phyloP scores from a whole-genome alignment of 2,113 vertebrate species.

The Muntiacus reevesi region DNA sequence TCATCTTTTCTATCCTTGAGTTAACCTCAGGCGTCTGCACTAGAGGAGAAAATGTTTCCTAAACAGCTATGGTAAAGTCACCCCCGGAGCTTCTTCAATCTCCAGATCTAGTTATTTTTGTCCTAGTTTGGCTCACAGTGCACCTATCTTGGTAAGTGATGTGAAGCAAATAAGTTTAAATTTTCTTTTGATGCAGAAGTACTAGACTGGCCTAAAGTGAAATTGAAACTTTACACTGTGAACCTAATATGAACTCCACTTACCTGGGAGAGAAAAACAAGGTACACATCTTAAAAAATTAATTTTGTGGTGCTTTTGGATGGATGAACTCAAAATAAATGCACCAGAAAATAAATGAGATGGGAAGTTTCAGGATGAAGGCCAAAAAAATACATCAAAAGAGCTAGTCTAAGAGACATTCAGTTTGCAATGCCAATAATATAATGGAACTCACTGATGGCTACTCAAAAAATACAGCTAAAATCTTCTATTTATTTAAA shows the following conservation, averaged over 20 bases:
- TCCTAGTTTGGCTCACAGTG: background rate
- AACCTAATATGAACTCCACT: background rate
- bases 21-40: background rate
- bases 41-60: background rate
- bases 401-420: background rate
- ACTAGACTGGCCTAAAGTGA: background rate
- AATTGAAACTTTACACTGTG: background rate
- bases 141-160: background rate
- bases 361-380: background rate
- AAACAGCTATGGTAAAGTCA: background rate
- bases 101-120: background rate
- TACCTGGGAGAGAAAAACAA: background rate
- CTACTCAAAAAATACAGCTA: conserved; percentile 19
- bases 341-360: background rate
- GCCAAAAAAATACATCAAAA: background rate
- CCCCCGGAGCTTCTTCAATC: background rate
- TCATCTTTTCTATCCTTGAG: background rate
- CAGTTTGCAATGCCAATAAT: background rate
- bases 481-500: background rate
- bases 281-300: background rate
- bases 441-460: background rate
- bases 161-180: background rate
- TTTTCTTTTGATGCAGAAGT: background rate
- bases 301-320: background rate
- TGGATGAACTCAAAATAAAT: conserved; percentile 24